phyloP scores from a whole-genome alignment of 2,797 vertebrate species.

The Cyprinodon diabolis region DNA sequence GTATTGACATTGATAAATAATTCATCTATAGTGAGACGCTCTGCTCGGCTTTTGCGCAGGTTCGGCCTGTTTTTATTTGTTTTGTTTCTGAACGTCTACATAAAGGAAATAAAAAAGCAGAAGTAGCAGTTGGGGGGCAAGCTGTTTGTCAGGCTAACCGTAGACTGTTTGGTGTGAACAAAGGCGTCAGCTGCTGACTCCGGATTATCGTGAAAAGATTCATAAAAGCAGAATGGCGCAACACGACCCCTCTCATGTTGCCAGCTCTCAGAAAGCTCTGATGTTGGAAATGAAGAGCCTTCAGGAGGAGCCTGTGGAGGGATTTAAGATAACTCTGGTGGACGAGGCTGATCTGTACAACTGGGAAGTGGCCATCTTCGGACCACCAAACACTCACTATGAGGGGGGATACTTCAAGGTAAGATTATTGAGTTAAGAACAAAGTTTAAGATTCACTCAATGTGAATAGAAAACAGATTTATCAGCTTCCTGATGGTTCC shows the following conservation, averaged over 20 bases:
- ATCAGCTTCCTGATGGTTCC: too few species aligned
- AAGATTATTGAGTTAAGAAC: slow-evolving; percentile 31
- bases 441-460: neutral
- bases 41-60: slow-evolving; percentile 40
- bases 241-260: slow-evolving; percentile 83
- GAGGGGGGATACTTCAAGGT: slow-evolving; percentile 99
- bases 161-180: slow-evolving; percentile 44
- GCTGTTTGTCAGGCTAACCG: slow-evolving; percentile 40
- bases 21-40: slow-evolving; percentile 16
- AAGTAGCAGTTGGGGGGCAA: slow-evolving; percentile 40
- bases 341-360: slow-evolving; percentile 97
- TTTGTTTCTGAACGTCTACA: slow-evolving; percentile 32
- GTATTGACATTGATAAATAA: slow-evolving; percentile 37
- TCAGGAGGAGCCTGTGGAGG: slow-evolving; percentile 98
- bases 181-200: slow-evolving; percentile 43
- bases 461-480: neutral
- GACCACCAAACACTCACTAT: slow-evolving; percentile 95
- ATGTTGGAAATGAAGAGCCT: slow-evolving; percentile 95
- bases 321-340: slow-evolving; percentile 95
- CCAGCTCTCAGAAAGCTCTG: slow-evolving; percentile 95
- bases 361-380: slow-evolving; percentile 99
- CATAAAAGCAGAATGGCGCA: slow-evolving; percentile 83
- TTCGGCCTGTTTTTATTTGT: slow-evolving; percentile 66
- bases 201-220: slow-evolving; percentile 26
- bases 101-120: slow-evolving; percentile 20